Base-by-base conservation (phyloP, 2,888 invertebrate species). In the Himalopsyche anomala region DNA sequence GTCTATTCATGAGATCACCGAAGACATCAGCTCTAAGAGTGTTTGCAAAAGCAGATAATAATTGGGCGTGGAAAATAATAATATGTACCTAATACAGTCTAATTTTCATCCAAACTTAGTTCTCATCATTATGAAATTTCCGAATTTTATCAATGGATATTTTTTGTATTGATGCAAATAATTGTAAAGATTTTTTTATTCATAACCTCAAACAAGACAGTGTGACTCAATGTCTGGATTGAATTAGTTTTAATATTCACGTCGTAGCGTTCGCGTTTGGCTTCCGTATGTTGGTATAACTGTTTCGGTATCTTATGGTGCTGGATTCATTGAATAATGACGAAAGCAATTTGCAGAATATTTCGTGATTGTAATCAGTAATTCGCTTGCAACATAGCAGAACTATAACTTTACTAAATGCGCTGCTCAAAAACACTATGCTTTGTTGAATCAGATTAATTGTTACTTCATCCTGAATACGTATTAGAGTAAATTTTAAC, bases 211-310 rank as follows among this genome's bases (percentile, higher is more conserved):
- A 54, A 81, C 4, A n/a, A 45, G 28, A 28, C 28, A 28, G 42
- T 74, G 79, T 82, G 85, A 85, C 74, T 82, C 85, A 85, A 85
- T 82, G 62, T 74, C 74, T 74, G 74, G 74, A 74, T 74, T 74
- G 74, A 74, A 74, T 74, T 69, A 45, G 69, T 79, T 85, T 85
- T 51, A 82, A 51, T 42, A 85, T 85, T 85, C 85, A 85, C n/a
- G 79, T 51, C 85, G 82, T 69, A 45, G 28, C 69, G 28, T 80
- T 82, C 51, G 40, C 82, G 83, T 69, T 74, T 40, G 62, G 62
- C 82, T 85, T 85, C 82, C 85, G 82, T 85, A 79, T 62, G 62
- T 82, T 74, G 69, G 74, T 42, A 54, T 85, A 85, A 85, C 85
- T 85, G 85, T 85, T 83, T 83, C 79, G 82, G 83, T 54, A 80